Conservation (phyloP, 1,140 invertebrate species). For the Listronotus bonariensis region DNA sequence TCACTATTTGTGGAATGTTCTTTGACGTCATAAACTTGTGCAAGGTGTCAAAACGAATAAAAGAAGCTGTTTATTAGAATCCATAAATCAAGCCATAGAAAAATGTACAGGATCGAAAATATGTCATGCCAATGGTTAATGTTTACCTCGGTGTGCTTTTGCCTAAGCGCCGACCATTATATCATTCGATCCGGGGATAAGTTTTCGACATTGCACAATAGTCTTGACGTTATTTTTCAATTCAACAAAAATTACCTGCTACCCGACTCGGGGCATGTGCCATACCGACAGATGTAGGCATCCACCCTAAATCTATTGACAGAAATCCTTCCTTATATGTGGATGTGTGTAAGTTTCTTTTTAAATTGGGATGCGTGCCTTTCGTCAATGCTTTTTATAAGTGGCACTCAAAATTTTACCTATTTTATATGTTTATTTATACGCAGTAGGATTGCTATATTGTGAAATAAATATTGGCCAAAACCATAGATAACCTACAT, state of each 20-base stretch:
- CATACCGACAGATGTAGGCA: constrained; percentile 38
- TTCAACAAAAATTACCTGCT: constrained; percentile 32
- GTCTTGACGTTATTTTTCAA: constrained; percentile 32
- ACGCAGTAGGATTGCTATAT: too few relatives aligned
- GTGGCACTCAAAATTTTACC: constrained; percentile 4
- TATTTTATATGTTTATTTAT: too few relatives aligned
- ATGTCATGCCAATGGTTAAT: neutral
- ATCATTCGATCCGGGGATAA: constrained; percentile 27
- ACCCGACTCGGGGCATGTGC: constrained; percentile 39
- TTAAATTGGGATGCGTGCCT: constrained; percentile 1
- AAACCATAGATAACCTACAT: too few relatives aligned
- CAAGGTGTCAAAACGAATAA: too few relatives aligned
- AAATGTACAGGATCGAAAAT: constrained; percentile 11
- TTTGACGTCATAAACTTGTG: too few relatives aligned
- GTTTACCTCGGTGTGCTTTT: constrained; percentile 26
- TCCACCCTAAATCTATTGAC: constrained; percentile 15
- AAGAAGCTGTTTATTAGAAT: too few relatives aligned
- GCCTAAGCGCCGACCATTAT: constrained; percentile 30
- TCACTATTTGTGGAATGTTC: neutral
- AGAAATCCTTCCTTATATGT: constrained; percentile 25
- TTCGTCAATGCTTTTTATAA: neutral
- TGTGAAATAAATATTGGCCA: too few relatives aligned
- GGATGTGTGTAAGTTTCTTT: constrained; percentile 9
- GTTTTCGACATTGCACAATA: constrained; percentile 35
- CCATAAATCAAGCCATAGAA: neutral